Evolutionary conservation across 2,888 invertebrate species (phyloP), one percentile per base, ranked within the genome.

Genomic region (Tenthredo distinguenda): DNA sequence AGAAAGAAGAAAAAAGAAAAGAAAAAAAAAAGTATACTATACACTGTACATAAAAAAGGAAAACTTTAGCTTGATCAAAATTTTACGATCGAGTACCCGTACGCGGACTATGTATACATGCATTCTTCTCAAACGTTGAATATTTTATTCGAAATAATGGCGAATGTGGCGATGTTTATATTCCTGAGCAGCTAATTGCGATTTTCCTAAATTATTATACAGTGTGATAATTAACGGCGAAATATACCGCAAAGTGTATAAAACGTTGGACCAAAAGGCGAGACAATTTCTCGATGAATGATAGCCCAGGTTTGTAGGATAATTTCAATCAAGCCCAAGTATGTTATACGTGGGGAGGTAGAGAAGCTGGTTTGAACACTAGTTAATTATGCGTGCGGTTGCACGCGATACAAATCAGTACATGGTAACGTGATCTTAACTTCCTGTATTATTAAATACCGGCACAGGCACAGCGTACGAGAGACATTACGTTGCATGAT

Each of bases 361-460:
- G 37, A 40, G 37, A 40, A 77, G 26, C 77, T 55, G 55, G 77
- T 77, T 77, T 40, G 77, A 77, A 77, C 26, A n/a, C 50, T 77
- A 34, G 47, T 77, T 77, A 77, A 77, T 77, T 77, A 77, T 77
- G 77, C 47, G 77, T 55, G 77, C 55, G 50, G 43, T 74, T 74
- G 50, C 50, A 77, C 77, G 77, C 50, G 50, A 77, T 77, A 55
- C 77, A 77, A 77, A 77, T 77, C 77, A 21, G 77, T 77, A 31
- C 68, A 26, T 18, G 34, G 77, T 34, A 77, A 55, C 77, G 77
- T 55, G 77, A 77, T 77, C 77, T 77, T 34, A 77, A 55, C 77
- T 77, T 77, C 77, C 77, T 55, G 77, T 47, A 77, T 77, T 77
- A 77, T 77, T 50, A 55, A 77, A 77, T 77, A 55, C 31, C 50